These are phyloP conservation scores for Orthosia cruda DNA, from an alignment of 2,888 invertebrate species.

Conservation along the genomic window DNA sequence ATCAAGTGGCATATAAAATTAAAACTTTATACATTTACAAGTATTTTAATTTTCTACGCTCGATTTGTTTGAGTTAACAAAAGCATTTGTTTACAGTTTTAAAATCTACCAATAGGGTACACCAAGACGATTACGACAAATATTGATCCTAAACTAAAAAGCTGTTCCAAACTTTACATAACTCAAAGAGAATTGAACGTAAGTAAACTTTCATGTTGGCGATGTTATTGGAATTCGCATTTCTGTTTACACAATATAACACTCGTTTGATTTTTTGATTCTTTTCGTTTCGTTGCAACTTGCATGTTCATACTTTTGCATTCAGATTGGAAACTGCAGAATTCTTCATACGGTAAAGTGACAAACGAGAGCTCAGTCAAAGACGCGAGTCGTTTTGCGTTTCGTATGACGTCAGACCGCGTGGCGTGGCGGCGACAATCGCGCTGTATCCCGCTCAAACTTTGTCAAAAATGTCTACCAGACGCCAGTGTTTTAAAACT, in stretches of 20 bases:
- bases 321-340: constrained; percentile 67
- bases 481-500: constrained; percentile 42
- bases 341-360: constrained; percentile 72
- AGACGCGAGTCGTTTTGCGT: constrained; percentile 70
- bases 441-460: constrained; percentile 38
- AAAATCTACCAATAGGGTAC: background rate
- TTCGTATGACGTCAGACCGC: constrained; percentile 63
- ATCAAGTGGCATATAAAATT: background rate
- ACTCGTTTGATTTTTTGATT: constrained; percentile 60
- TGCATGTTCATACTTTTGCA: constrained; percentile 52
- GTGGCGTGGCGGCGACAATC: constrained; percentile 20
- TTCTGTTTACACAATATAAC: constrained; percentile 58
- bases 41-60: background rate
- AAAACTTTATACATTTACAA: background rate
- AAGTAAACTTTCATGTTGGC: constrained; percentile 50
- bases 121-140: background rate
- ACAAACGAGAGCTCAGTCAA: constrained; percentile 76
- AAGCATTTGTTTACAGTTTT: background rate
- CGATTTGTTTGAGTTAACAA: background rate
- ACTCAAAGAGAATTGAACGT: constrained; percentile 42
- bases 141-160: background rate
- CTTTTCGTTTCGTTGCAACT: constrained; percentile 30
- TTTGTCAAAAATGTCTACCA: constrained; percentile 53
- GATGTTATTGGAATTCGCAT: constrained; percentile 55
- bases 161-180: constrained; percentile 16